Conservation (phyloP, 2,888 invertebrate species). For the Geophilus truncorum region DNA sequence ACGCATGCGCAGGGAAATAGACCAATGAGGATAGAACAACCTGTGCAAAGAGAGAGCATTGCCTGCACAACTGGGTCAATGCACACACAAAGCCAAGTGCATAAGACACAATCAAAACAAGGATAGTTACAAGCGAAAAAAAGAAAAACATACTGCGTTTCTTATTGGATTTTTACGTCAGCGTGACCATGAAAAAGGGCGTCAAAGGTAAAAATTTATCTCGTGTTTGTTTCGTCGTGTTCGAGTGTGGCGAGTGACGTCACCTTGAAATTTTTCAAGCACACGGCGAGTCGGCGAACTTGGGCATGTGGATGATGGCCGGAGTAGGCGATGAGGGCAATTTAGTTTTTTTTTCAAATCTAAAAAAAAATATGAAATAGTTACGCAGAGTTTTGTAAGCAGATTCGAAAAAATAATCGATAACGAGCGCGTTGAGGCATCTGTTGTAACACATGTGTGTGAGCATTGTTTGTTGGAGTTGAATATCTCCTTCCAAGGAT, state of each 20-base stretch:
- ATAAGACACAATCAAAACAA: neutral
- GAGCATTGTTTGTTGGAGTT: neutral
- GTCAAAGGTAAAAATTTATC: neutral
- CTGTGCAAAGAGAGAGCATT: neutral
- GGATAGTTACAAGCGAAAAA: neutral
- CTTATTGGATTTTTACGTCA: neutral
- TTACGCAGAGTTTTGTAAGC: too few relatives aligned
- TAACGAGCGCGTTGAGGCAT: neutral
- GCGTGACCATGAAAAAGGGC: neutral
- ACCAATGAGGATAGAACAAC: neutral
- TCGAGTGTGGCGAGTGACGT: neutral
- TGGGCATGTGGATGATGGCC: neutral
- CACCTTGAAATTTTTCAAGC: neutral
- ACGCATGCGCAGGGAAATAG: neutral
- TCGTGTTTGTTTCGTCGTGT: neutral
- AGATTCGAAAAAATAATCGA: neutral
- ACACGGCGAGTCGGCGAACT: too few relatives aligned
- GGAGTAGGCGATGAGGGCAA: too few relatives aligned
- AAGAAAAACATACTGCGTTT: neutral
- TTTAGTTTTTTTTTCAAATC: too few relatives aligned
- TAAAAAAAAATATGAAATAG: too few relatives aligned
- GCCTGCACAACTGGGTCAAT: conserved; percentile 4
- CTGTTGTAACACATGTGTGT: neutral
- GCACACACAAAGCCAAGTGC: conserved; percentile 10
- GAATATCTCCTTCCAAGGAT: neutral